Base-by-base conservation (phyloP, 2,888 invertebrate genomes). In the Yponomeuta sedellus region DNA sequence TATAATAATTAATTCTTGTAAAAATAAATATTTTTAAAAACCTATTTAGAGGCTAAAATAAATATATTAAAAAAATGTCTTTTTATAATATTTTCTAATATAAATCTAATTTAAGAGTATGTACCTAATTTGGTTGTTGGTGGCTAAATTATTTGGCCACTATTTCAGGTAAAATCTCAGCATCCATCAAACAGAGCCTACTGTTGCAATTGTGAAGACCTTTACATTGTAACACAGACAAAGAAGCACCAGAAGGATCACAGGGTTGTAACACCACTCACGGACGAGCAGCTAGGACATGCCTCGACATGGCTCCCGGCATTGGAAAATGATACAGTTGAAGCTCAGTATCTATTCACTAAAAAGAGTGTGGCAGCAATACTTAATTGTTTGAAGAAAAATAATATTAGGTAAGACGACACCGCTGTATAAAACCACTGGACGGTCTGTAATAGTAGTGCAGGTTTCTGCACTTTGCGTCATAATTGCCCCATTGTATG, bases 261-360 rank as follows among this genome's bases (percentile, higher is more conserved):
- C 69, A 82, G 91, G 28, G 75, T 94, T 0, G 78, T 86, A 11
- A 83, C 82, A 40, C 85, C 90, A 28, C 74, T 96, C 8, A 88
- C 91, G 0, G 92, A 94, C 74, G 85, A 94, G 69, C 88, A 93
- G 69, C 80, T 96, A 25, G 74, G 76, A 2, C 89, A 92, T 71
- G 96, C 96, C 0, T 94, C 95, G 0, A 90, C 92, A 66, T 92
- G 97, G 75, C 80, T 98, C 11, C 91, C 92, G 39, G 94, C 96
- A 0, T 77, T 95, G 16, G 93, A 94, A 62, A 93, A 96, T 83
- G 93, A 96, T 64, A 95, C 96, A 71, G 94, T 94, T 28, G 97
- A 97, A 84, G 98, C 98, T 0, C 98, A 98, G 81, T 98, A 96
- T 81, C 93, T 97, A 73, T 98, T 98, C 82, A 93, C 95, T 1